Evolutionary conservation across 2,113 vertebrate genomes (phyloP), one percentile per base, ranked within the genome.

Genomic region (Lucifuga dentata): DNA sequence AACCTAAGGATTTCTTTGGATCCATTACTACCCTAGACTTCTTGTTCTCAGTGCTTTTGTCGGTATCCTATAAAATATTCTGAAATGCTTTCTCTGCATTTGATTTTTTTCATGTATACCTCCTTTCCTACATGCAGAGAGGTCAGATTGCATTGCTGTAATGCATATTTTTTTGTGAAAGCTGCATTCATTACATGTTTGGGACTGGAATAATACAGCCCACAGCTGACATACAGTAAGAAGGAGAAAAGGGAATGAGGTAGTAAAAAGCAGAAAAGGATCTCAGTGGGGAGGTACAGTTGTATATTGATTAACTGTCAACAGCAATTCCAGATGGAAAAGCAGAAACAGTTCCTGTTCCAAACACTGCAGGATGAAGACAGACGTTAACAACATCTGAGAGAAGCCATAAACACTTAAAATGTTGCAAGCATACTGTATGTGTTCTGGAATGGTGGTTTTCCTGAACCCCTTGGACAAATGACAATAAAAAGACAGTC

Each of bases 281-380:
- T 44, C 46, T 20, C 48, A 38, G 10, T 7, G 12, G 55, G 38
- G 23, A 43, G 44, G 24, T 44, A 56, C 32, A 23, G 17, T 68
- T 53, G 16, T 43, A 10, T 38, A 66, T 52, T 57, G 44, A 65
- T 68, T 66, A 65, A 36, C 48, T 58, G 3, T 69, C 41, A 21
- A 41, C 36, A 55, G 16, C n/a, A 36, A 38, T 60, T 43, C 39
- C 44, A 67, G 15, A 24, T 44, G 21, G 19, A 68, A 35, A 68
- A 40, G 16, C 13, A 16, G 13, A 55, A 36, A 38, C 16, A 40
- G 23, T 29, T 40, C 56, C 36, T 41, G 38, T 46, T 45, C 62
- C 13, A 19, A 45, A 44, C 15, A 5, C 13, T 32, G 33, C 16
- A 20, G 29, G n/a, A 55, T 43, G 3, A 52, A 24, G 16, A 45